Percentiles rank a stretch among this genome's conserved stretches.
These are phyloP conservation scores for Fulmarus glacialis DNA, from an alignment of 2,113 vertebrate genomes.

Conservation along the genomic window DNA sequence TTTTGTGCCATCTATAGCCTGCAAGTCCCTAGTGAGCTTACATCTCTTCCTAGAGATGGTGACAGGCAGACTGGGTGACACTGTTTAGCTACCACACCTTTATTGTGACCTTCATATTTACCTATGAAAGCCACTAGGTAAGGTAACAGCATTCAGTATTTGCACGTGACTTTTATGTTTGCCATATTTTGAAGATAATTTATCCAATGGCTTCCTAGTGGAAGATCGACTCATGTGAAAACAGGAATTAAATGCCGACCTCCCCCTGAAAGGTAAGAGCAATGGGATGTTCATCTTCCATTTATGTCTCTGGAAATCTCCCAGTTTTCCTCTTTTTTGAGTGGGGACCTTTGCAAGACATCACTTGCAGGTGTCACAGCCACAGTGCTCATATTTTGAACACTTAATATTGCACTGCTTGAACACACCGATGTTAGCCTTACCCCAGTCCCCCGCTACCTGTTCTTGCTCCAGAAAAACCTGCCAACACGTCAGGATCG, in stretches of 20 bases:
- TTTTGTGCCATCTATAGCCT: neutral
- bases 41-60: neutral
- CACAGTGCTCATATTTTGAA: neutral
- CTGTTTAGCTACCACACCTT: neutral
- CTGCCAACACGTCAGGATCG: neutral
- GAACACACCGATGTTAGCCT: neutral
- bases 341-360: neutral
- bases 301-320: neutral
- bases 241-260: neutral
- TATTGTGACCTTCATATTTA: no score
- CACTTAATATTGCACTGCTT: neutral
- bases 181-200: neutral
- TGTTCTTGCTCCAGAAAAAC: neutral
- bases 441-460: neutral
- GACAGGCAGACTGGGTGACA: fast-evolving
- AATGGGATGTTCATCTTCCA: neutral
- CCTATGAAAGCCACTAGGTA: neutral
- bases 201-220: neutral
- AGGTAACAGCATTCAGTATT: neutral
- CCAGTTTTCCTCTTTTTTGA: neutral
- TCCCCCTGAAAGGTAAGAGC: neutral
- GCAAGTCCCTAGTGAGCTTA: neutral
- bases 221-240: neutral
- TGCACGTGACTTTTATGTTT: fast-evolving
- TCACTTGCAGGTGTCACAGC: neutral